These are phyloP conservation scores for Ligdia adustata DNA, from an alignment of 2,888 invertebrate genomes.

Conservation along the genomic window DNA sequence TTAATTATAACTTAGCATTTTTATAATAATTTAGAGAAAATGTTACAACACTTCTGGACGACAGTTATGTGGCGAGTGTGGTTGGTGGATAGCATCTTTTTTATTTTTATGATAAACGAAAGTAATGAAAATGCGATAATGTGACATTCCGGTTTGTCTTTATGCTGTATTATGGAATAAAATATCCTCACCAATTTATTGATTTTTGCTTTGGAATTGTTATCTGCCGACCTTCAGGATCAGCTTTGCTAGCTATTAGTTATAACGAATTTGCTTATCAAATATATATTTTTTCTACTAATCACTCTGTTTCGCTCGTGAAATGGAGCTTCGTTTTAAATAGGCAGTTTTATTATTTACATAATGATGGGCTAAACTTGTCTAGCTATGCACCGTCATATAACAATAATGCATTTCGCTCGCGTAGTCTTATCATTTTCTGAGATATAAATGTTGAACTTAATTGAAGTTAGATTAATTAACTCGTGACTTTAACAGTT, in stretches of 20 bases:
- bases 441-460: too few relatives aligned
- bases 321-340: too few relatives aligned
- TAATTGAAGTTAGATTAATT: too few relatives aligned
- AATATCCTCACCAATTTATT: conserved; percentile 81
- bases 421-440: too few relatives aligned
- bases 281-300: background rate
- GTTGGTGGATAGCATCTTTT: conserved; percentile 73
- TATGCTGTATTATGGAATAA: conserved; percentile 84
- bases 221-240: conserved; percentile 23
- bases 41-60: conserved; percentile 71
- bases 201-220: conserved; percentile 57
- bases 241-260: background rate
- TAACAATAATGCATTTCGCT: too few relatives aligned
- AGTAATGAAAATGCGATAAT: conserved; percentile 75
- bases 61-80: conserved; percentile 72
- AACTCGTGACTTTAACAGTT: too few relatives aligned
- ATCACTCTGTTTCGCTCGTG: too few relatives aligned
- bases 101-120: conserved; percentile 77
- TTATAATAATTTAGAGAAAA: conserved; percentile 83
- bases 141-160: conserved; percentile 85
- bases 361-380: too few relatives aligned
- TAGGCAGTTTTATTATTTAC: too few relatives aligned
- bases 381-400: too few relatives aligned
- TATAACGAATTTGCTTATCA: background rate
- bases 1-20: conserved; percentile 83